A percentile compares a stretch with the other conserved stretches of the same genome.
These are phyloP conservation scores for Gymnoscopelus braueri DNA, from an alignment of 2,797 vertebrate genomes.

Conservation along the genomic window DNA sequence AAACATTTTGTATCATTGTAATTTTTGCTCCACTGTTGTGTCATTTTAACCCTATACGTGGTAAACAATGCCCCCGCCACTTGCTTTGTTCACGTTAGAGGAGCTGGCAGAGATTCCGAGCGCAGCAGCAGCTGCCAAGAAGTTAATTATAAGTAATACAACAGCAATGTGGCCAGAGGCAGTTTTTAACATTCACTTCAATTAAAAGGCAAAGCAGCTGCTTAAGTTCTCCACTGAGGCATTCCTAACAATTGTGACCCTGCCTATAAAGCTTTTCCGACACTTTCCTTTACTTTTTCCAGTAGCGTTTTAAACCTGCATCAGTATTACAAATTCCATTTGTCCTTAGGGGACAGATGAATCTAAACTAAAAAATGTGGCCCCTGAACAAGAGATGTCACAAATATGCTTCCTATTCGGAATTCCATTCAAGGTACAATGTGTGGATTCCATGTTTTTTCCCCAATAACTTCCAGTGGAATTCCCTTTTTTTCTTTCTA, in stretches of 20 bases:
- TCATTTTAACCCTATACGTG: constrained; percentile 6
- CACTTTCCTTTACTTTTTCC: neutral
- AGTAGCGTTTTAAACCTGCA: constrained; percentile 13
- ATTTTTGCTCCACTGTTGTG: constrained; percentile 3
- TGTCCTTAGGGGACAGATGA: constrained; percentile 36
- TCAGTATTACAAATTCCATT: constrained; percentile 39
- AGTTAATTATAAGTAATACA: constrained; percentile 72
- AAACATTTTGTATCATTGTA: constrained; percentile 24
- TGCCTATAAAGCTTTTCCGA: constrained; percentile 8
- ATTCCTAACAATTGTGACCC: constrained; percentile 13
- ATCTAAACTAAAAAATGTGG: constrained; percentile 18
- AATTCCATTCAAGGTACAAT: constrained; percentile 63
- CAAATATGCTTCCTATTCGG: constrained; percentile 60
- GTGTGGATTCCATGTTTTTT: constrained; percentile 48
- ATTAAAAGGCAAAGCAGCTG: constrained; percentile 43
- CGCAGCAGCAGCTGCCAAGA: constrained; percentile 59
- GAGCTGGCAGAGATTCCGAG: constrained; percentile 58
- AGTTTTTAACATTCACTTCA: constrained; percentile 42
- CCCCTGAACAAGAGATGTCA: constrained; percentile 30
- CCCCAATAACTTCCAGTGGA: constrained; percentile 72
- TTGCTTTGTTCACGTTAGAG: constrained; percentile 25
- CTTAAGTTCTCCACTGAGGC: constrained; percentile 7
- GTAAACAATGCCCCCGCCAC: constrained; percentile 5
- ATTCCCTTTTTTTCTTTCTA: constrained; percentile 66
- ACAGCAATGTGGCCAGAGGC: constrained; percentile 56